phyloP scores from a whole-genome alignment of 2,888 invertebrate species.

The Cheilosia scutellata region DNA sequence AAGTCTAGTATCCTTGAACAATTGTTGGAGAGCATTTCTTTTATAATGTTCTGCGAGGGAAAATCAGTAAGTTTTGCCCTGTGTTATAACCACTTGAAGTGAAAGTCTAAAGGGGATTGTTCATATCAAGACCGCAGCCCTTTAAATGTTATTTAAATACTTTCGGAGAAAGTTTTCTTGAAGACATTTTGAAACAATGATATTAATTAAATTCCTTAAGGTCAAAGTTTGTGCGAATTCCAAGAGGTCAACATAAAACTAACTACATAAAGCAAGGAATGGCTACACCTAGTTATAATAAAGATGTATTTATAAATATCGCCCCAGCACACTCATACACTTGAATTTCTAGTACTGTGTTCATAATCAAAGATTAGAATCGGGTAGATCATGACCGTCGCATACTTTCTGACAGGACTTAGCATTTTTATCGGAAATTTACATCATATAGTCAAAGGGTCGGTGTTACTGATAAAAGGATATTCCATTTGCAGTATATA shows the following conservation, averaged over 20 bases:
- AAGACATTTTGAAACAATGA: background rate
- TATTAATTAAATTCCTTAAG: constrained; percentile 29
- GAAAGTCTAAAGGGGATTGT: constrained; percentile 25
- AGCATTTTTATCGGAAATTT: background rate
- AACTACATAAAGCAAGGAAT: too few relatives aligned
- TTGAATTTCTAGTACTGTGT: too few relatives aligned
- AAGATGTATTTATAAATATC: too few relatives aligned
- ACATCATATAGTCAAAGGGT: background rate
- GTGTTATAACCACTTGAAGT: background rate
- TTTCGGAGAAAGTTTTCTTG: background rate
- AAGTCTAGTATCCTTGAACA: constrained; percentile 11
- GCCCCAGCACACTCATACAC: too few relatives aligned
- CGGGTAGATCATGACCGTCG: too few relatives aligned
- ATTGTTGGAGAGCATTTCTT: background rate
- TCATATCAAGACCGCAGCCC: constrained; percentile 16
- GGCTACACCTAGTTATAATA: background rate
- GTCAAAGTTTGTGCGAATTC: background rate
- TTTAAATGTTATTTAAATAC: constrained; percentile 31
- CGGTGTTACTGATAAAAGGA: background rate
- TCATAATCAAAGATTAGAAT: too few relatives aligned
- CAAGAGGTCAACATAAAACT: background rate
- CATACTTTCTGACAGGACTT: too few relatives aligned
- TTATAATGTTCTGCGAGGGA: background rate
- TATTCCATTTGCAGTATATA: background rate
- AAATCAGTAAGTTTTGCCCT: constrained; percentile 14